These are phyloP conservation scores for Blastomussa wellsi DNA, from an alignment of 92 coral and sea anemone species.

Conservation along the genomic window DNA sequence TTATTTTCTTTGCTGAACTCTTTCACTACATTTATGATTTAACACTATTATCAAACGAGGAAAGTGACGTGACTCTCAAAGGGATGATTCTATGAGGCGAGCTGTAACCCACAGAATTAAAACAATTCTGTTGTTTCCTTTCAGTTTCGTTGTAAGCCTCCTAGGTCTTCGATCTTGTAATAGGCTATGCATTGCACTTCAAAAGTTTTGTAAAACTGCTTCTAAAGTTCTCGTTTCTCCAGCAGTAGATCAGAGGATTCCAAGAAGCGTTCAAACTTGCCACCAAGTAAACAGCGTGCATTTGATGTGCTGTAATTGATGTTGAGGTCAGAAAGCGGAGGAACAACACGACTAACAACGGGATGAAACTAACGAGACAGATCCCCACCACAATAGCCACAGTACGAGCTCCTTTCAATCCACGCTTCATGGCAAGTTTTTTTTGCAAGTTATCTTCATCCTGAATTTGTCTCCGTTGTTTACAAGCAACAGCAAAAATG, in stretches of 20 bases:
- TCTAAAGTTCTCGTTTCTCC: constrained; percentile 42
- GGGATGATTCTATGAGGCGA: too few relatives aligned
- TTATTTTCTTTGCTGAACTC: too few relatives aligned
- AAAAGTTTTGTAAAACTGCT: constrained; percentile 31
- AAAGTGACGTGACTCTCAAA: neutral
- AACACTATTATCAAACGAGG: too few relatives aligned
- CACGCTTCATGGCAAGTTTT: constrained; percentile 3
- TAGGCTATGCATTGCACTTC: neutral
- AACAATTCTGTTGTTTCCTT: neutral
- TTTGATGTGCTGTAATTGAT: neutral
- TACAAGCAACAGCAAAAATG: neutral
- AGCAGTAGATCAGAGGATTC: constrained; percentile 61
- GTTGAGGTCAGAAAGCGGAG: neutral
- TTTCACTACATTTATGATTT: too few relatives aligned
- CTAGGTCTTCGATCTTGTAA: neutral
- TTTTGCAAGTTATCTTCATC: neutral
- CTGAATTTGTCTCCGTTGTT: constrained; percentile 18
- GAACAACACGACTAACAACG: constrained; percentile 27
- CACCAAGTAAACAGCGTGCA: neutral
- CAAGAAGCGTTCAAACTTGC: constrained; percentile 40
- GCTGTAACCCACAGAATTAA: neutral
- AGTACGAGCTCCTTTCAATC: constrained; percentile 41
- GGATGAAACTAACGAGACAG: constrained; percentile 38
- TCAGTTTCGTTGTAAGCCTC: too few relatives aligned
- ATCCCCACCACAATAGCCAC: constrained; percentile 45